Base-by-base conservation (phyloP, 1,140 invertebrate genomes). In the Belonocnema kinseyi region DNA sequence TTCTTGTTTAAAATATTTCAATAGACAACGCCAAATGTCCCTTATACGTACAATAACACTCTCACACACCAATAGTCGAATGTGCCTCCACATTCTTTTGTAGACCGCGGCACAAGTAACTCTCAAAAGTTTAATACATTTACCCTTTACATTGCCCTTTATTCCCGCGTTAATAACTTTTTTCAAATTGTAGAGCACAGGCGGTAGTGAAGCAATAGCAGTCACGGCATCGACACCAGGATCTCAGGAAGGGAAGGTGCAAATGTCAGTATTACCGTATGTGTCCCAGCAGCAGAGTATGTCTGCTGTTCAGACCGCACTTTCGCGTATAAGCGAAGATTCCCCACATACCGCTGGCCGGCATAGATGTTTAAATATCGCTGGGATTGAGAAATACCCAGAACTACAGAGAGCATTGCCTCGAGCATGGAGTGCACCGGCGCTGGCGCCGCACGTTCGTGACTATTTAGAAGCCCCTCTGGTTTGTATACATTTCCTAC, bases 401-500 rank as follows among this genome's bases (percentile, higher is more conserved):
- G 92, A 94, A 53, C 91, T 96, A 74, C 93, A 94, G 82, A 92
- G 93, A 53, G 91, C 92, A 2, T 90, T 96, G 80, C 95, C 95
- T 0, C 91, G 95, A 78, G 94, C 95, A 78, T 96, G 95, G 95
- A 96, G 95, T 51, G 92, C 95, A 81, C 96, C 96, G 21, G 92
- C 93, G 77, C 87, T 93, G 82, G 92, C 92, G 75, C 87, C 91
- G 33, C 88, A 86, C 56, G 87, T 91, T 85, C 92, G 90, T 77
- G 90, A 92, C 50, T 86, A 92, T 73, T 90, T 95, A 19, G 93
- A 94, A 82, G 93, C 94, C 46, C 94, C 94, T 14, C 89, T 95
- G 85, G 92, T 91, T 72, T 14, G 86, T 89, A 80, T 14, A 52
- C 56, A 58, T 73, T 52, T 71, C 50, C 13, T 16, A 17, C 17